Conservation (phyloP, 2,113 vertebrate genomes). For the Neodon shergylaensis region DNA sequence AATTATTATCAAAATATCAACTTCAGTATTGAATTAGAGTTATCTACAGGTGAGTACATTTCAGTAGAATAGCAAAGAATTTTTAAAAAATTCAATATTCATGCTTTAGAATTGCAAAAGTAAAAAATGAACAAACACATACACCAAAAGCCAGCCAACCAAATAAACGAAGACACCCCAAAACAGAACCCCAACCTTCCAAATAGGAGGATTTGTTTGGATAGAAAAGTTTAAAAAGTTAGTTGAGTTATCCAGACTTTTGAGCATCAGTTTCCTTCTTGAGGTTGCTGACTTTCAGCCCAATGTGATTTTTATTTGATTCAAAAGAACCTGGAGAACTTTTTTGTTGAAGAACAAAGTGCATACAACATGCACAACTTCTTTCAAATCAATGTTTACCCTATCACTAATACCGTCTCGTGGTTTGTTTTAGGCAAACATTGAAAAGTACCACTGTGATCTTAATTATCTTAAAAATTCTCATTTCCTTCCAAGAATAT, state of each 20-base stretch:
- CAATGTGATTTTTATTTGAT: conserved; percentile 5
- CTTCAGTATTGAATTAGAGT: neutral
- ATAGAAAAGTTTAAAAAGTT: neutral
- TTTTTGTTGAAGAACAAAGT: conserved; percentile 3
- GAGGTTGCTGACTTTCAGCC: neutral
- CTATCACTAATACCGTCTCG: neutral
- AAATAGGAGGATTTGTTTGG: neutral
- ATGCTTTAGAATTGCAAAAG: neutral
- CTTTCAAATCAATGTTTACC: neutral
- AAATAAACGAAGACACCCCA: neutral
- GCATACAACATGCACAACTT: neutral
- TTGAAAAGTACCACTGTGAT: neutral
- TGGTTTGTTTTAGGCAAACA: conserved; percentile 33
- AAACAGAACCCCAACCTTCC: neutral
- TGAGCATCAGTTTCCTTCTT: neutral
- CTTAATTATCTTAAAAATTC: neutral
- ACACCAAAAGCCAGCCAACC: neutral
- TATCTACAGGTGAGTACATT: neutral
- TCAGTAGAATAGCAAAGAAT: neutral
- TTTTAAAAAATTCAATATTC: conserved; percentile 17
- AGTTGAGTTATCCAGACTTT: neutral
- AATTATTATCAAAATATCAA: conserved; percentile 42
- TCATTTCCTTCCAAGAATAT: neutral
- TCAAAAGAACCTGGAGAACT: conserved; percentile 19
- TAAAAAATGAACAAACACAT: neutral